Evolutionary conservation across 35 echinoderm and acorn worm species (phyloP).

Genomic region (Strongylocentrotus purpuratus): DNA sequence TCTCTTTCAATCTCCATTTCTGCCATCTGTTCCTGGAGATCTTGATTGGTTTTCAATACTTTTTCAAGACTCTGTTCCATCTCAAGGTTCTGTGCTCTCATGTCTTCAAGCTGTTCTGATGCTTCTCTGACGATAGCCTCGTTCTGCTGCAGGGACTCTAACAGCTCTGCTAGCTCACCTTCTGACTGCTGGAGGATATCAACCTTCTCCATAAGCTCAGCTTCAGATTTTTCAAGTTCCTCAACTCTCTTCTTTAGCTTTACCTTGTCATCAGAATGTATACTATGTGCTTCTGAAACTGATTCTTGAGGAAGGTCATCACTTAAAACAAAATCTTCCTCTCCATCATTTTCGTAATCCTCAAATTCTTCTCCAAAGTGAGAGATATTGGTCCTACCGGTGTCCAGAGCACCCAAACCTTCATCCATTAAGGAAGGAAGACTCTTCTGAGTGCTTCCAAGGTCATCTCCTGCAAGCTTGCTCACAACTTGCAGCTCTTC

Average conservation of each 20-base stretch:
- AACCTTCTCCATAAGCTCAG: slow-evolving; percentile 80
- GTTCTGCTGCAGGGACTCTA: slow-evolving; percentile 8
- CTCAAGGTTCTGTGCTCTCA: slow-evolving; percentile 32
- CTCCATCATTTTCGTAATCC: slow-evolving; percentile 47
- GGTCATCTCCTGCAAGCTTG: slow-evolving; percentile 58
- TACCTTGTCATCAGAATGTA: slow-evolving; percentile 24
- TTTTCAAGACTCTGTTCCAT: slow-evolving; percentile 34
- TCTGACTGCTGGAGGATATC: slow-evolving; percentile 59
- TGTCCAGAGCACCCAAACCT: slow-evolving; percentile 74
- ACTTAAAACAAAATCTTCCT: slow-evolving; percentile 43
- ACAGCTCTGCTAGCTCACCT: slow-evolving; percentile 54
- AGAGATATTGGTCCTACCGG: slow-evolving; percentile 52
- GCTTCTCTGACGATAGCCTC: slow-evolving; percentile 41
- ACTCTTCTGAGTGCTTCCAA: slow-evolving; percentile 67
- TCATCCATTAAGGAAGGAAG: slow-evolving; percentile 69
- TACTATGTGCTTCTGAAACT: neutral
- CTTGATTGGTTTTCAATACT: slow-evolving; percentile 28
- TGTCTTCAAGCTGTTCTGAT: slow-evolving; percentile 48
- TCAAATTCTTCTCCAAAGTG: slow-evolving; percentile 50
- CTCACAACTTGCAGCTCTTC: slow-evolving; percentile 74
- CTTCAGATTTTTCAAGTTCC: slow-evolving; percentile 79
- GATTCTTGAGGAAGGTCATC: neutral
- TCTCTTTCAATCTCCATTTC: slow-evolving; percentile 66
- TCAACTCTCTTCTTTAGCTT: slow-evolving; percentile 39
- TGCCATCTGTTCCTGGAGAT: slow-evolving; percentile 64